phyloP scores from a whole-genome alignment of 2,888 invertebrate genomes.

The Tenthredo notha region DNA sequence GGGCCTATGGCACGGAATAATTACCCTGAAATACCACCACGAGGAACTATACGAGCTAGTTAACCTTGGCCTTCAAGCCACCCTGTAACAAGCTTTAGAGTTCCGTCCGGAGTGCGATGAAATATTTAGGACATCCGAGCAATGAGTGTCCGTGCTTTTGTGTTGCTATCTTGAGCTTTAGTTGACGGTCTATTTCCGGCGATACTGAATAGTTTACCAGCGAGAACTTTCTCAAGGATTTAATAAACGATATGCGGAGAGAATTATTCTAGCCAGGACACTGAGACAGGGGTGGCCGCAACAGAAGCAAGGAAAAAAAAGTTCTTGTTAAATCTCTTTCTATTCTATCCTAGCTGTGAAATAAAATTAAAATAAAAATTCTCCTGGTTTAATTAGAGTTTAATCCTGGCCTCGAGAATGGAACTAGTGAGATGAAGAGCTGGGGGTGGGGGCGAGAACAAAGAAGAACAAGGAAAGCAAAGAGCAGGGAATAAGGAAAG shows the following conservation, averaged over 20 bases:
- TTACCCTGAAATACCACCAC: background rate
- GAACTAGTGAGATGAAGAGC: conserved; percentile 8
- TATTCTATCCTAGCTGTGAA: background rate
- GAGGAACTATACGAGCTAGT: background rate
- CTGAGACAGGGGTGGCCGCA: background rate
- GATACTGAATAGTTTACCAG: conserved; percentile 33
- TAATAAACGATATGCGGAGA: background rate
- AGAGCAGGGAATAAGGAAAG: background rate
- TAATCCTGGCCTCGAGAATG: conserved; percentile 29
- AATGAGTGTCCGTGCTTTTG: conserved; percentile 1
- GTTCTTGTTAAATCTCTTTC: conserved; percentile 13
- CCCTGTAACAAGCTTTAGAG: conserved; percentile 5
- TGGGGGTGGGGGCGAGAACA: background rate
- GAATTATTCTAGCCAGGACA: conserved; percentile 3
- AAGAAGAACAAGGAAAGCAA: background rate
- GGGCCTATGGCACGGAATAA: background rate
- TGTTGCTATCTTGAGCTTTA: background rate
- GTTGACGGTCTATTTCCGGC: conserved; percentile 8
- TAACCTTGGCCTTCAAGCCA: background rate
- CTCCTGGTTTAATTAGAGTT: conserved; percentile 47
- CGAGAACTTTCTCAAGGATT: conserved; percentile 2
- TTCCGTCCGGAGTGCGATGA: background rate
- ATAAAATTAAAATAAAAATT: background rate
- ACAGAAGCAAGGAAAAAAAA: background rate
- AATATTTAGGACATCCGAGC: conserved; percentile 28